Evolutionary conservation across 2,113 vertebrate species (phyloP), one percentile per base, ranked within the genome.

Genomic region (Periophthalmodon schlosseri): DNA sequence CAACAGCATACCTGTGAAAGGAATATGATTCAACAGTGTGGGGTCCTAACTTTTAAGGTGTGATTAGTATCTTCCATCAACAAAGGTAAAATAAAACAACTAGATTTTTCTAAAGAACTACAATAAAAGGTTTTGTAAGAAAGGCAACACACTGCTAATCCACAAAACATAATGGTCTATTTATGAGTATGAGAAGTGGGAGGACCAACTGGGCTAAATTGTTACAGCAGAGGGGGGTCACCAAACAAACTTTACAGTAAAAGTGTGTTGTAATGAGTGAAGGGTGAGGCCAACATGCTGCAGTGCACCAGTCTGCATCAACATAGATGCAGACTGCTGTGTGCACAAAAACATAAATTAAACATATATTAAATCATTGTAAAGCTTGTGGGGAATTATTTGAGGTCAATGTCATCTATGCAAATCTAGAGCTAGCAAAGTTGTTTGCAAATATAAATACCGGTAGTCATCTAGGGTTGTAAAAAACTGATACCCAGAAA

Each of bases 151-250:
- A 77, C 46, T 36, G 79, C 83, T 90, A 89, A 92, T 91, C 86
- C 79, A 78, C 78, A 72, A 75, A 73, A 76, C 80, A 91, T 91
- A 91, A 91, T 81, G 85, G 86, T 84, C 89, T 69, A 88, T 91
- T 92, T 88, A 88, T 86, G 79, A 84, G 76, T 63, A 71, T 20
- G 58, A 77, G 74, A 75, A 58, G 82, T 76, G 79, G 88, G 82
- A 84, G 86, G 79, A 84, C 82, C 75, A 61, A 83, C 69, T 70
- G 77, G 83, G 89, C 79, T 80, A 75, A 87, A 86, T 77, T 73
- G 84, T 82, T 84, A 82, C 74, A 70, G 79, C 50, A 75, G 60
- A 67, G 75, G 77, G 28, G 68, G 74, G 71, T 21, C 23, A 73
- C 68, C 68, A 81, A 74, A 84, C 60, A 72, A 79, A 81, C 44